Evolutionary conservation across 2,797 vertebrate genomes (phyloP).

Genomic region (Discoglossus pictus): DNA sequence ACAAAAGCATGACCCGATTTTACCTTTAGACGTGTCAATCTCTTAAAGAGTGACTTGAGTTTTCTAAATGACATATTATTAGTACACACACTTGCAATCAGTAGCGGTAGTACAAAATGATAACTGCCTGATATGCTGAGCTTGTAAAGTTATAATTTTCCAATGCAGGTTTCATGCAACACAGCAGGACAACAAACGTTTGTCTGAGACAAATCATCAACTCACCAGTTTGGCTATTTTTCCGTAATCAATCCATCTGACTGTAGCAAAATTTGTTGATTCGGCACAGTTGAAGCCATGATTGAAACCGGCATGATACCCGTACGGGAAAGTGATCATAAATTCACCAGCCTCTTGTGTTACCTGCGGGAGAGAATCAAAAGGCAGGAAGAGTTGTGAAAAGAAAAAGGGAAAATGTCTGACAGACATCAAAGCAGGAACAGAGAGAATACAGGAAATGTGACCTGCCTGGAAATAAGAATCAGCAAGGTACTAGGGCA

Average conservation of each 20-base stretch:
- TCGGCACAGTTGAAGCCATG: conserved; percentile 97
- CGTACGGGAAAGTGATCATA: conserved; percentile 95
- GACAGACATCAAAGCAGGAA: conserved; percentile 40
- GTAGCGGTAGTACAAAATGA: conserved; percentile 24
- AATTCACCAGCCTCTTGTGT: conserved; percentile 96
- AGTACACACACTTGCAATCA: conserved; percentile 39
- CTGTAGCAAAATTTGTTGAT: conserved; percentile 93
- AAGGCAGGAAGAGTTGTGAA: conserved; percentile 29
- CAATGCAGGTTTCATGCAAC: conserved; percentile 47
- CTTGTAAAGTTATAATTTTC: conserved; percentile 46
- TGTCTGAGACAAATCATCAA: conserved; percentile 48
- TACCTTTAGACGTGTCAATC: conserved; percentile 15
- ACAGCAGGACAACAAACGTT: conserved; percentile 44
- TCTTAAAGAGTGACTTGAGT: conserved; percentile 7
- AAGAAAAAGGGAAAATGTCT: conserved; percentile 16
- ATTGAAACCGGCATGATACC: conserved; percentile 96
- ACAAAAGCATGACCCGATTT: conserved; percentile 15
- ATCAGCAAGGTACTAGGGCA: conserved; percentile 2
- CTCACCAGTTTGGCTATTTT: conserved; percentile 92
- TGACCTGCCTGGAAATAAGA: conserved; percentile 24
- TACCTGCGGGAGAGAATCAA: conserved; percentile 70
- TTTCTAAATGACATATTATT: conserved; percentile 39
- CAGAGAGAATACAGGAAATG: conserved; percentile 31
- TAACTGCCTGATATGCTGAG: conserved; percentile 25
- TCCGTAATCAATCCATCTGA: conserved; percentile 96